These are phyloP conservation scores for Pomacea canaliculata DNA, from an alignment of 2,888 invertebrate genomes.

Conservation along the genomic window DNA sequence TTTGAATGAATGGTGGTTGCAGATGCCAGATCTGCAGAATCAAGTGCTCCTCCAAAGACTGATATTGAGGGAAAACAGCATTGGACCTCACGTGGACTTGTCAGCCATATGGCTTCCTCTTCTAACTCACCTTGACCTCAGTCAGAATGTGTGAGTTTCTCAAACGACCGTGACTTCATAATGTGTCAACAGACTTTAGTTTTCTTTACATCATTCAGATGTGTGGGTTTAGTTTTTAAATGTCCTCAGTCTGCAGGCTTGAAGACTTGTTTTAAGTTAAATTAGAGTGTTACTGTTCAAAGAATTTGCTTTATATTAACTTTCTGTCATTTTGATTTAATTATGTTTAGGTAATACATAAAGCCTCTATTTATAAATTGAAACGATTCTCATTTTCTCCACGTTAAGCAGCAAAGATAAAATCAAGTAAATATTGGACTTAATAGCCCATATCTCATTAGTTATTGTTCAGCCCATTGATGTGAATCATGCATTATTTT, in stretches of 20 bases:
- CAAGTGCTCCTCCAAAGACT: conserved; percentile 60
- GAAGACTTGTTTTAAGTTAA: too few relatives aligned
- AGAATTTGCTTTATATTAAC: neutral
- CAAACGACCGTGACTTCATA: neutral
- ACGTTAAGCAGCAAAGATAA: neutral
- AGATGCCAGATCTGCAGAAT: conserved; percentile 62
- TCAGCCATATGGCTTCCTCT: conserved; percentile 58
- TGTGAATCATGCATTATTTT: too few relatives aligned
- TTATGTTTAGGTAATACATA: too few relatives aligned
- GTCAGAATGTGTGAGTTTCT: conserved; percentile 59
- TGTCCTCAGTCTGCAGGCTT: too few relatives aligned
- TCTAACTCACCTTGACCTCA: conserved; percentile 45
- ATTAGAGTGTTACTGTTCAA: too few relatives aligned
- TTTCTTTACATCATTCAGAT: too few relatives aligned
- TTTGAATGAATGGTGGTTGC: conserved; percentile 21
- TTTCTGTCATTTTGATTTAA: too few relatives aligned
- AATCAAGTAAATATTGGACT: too few relatives aligned
- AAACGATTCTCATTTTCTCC: neutral
- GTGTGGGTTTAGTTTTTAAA: too few relatives aligned
- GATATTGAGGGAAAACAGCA: conserved; percentile 61
- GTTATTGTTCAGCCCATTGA: too few relatives aligned
- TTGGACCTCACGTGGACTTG: conserved; percentile 48
- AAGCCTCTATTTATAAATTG: neutral
- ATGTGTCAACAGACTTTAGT: too few relatives aligned
- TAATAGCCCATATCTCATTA: too few relatives aligned